Base-by-base conservation (phyloP, 35 echinoderm and acorn worm species). In the Acanthaster planci region DNA sequence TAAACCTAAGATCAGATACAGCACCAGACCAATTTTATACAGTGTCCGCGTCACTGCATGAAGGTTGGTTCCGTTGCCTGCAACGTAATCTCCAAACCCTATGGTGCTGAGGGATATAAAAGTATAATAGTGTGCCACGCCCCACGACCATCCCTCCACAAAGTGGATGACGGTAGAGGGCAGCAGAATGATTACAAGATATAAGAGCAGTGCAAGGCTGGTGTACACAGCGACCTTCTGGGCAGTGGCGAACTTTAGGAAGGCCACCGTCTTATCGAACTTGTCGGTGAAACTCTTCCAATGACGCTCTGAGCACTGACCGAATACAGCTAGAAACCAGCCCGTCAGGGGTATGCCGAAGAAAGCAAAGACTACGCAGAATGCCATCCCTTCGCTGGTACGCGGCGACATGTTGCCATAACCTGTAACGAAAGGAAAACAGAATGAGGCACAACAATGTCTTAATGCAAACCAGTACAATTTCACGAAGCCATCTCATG, bases 31-130 rank as follows among this genome's bases (percentile, higher is more conserved):
- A 19, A 91, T 40, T 51, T 90, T 95, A 35, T 95, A 87, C 7
- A 91, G 57, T 18, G 55, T 59, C 22, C 86, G 60, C 1, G 84
- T 40, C 6, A 58, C 22, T 15, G 8, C 22, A n/a, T 29, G 40
- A 21, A 81, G 53, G 21, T 83, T 86, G 67, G 32, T 53, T 38
- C 93, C 81, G 51, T 90, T 78, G 9, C 84, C 82, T 5, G 94
- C 91, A 7, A 91, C 86, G 53, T 93, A 78, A 75, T 97, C 94
- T 17, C 94, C 94, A 32, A 97, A 97, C 5, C 94, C 94, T 60
- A 97, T 92, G 8, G 94, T 97, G 5, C 86, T 97, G 60, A 97
- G 82, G 0, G 94, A 93, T 29, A 97, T 97, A 55, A 97, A 89
- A 17, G 91, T 85, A 37, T 93, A 97, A 68, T 97, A 97, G 26